phyloP scores from a whole-genome alignment of 2,888 invertebrate genomes.

The Ectemnius cavifrons region DNA sequence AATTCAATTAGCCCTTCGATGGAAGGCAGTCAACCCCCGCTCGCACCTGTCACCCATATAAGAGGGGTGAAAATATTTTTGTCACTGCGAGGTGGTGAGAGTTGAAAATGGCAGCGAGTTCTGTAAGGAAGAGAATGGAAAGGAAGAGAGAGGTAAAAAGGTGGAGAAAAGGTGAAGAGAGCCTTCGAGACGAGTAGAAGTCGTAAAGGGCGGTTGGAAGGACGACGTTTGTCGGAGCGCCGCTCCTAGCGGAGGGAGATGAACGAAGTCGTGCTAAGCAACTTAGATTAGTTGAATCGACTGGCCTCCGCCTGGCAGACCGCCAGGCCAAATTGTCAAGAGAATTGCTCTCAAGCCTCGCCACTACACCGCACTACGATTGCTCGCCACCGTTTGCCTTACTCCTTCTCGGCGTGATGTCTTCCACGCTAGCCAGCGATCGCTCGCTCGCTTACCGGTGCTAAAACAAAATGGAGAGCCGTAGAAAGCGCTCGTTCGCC shows the following conservation, averaged over 20 bases:
- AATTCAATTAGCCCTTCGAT: no score
- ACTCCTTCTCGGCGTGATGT: constrained; percentile 42
- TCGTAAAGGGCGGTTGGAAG: constrained; percentile 40
- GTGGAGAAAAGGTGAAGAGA: constrained; percentile 20
- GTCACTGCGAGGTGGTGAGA: constrained; percentile 2
- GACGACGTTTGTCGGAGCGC: constrained; percentile 34
- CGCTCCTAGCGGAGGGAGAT: constrained; percentile 49
- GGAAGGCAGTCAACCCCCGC: no score
- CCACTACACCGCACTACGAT: constrained; percentile 46
- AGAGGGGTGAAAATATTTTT: constrained; percentile 10
- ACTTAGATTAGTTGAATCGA: constrained; percentile 76
- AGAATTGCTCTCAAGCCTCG: constrained; percentile 66
- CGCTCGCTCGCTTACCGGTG: no score
- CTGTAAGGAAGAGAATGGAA: constrained; percentile 13
- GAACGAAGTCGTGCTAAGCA: constrained; percentile 73
- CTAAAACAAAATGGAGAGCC: constrained; percentile 46
- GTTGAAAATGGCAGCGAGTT: neutral
- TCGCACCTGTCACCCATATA: neutral
- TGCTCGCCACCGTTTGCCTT: constrained; percentile 40
- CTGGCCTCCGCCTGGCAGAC: constrained; percentile 71
- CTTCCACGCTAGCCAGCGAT: constrained; percentile 42
- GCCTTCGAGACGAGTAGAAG: constrained; percentile 40
- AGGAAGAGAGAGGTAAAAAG: constrained; percentile 10
- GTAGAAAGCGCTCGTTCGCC: constrained; percentile 12
- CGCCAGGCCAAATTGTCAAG: constrained; percentile 73